A percentile compares a stretch with the other conserved stretches of the same genome.
phyloP scores from a whole-genome alignment of 1,140 invertebrate genomes.

The Myzus persicae region DNA sequence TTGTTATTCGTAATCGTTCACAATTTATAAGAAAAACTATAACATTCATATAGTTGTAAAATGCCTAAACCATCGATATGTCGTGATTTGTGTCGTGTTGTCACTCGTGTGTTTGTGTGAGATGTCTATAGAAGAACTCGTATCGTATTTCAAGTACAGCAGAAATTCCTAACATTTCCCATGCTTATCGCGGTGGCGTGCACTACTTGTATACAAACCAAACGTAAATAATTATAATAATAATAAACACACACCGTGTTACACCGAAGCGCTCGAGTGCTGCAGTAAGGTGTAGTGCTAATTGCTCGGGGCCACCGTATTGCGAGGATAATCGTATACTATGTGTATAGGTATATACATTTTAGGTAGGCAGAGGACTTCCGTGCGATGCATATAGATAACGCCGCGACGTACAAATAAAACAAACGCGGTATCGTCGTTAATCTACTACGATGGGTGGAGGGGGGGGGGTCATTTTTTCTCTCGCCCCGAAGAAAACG shows the following conservation, averaged over 20 bases:
- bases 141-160: background rate
- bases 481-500: background rate
- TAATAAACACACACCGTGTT: background rate
- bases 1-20: background rate
- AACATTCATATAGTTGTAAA: background rate
- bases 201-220: background rate
- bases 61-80: background rate
- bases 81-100: background rate
- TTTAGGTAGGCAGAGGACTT: background rate
- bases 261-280: background rate
- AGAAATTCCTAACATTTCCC: background rate
- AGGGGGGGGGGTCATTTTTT: constrained; percentile 23
- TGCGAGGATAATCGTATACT: background rate
- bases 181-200: background rate
- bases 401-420: constrained; percentile 22
- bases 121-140: too few species aligned
- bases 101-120: background rate
- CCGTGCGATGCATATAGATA: constrained; percentile 4
- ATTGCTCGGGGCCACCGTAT: constrained; percentile 13
- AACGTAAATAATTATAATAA: background rate
- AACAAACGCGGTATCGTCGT: constrained; percentile 43
- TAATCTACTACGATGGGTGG: constrained; percentile 31
- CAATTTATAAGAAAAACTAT: too few species aligned
- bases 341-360: background rate
- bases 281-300: background rate